These are phyloP conservation scores for Neomicropteryx cornuta DNA, from an alignment of 1,140 invertebrate genomes.

Conservation along the genomic window DNA sequence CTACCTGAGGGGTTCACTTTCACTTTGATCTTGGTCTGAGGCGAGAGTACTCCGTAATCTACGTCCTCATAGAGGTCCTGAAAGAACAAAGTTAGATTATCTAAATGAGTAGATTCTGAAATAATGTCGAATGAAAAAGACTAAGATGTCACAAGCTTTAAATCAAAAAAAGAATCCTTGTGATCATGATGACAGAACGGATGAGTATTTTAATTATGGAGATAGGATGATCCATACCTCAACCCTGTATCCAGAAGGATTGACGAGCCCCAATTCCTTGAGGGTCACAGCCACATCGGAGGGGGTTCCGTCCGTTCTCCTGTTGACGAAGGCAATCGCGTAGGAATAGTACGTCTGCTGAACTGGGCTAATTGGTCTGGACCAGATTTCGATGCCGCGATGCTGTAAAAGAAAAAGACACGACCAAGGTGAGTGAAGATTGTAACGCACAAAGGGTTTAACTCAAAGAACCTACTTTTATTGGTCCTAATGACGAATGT, in stretches of 20 bases:
- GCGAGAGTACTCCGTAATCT: conserved; percentile 69
- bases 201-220: not conserved
- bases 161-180: too few species aligned
- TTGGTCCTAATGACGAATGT: not conserved
- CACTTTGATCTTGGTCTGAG: conserved; percentile 81
- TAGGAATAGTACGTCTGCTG: conserved; percentile 77
- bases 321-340: conserved; percentile 76
- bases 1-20: conserved; percentile 88
- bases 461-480: not conserved
- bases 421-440: too few species aligned
- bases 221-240: conserved; percentile 45
- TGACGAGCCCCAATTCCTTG: conserved; percentile 68
- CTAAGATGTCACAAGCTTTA: too few species aligned
- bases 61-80: conserved; percentile 81
- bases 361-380: conserved; percentile 70
- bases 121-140: too few species aligned
- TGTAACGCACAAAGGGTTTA: not conserved
- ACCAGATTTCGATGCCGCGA: conserved; percentile 88
- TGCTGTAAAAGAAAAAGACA: conserved; percentile 47
- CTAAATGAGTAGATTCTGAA: too few species aligned
- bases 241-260: conserved; percentile 70
- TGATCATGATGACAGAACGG: not conserved
- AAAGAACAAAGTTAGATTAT: conserved; percentile 20
- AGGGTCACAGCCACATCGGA: conserved; percentile 79
- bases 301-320: conserved; percentile 81